Evolutionary conservation across 1,140 invertebrate species (phyloP).

Genomic region (Trachymyrmex cornetzi): DNA sequence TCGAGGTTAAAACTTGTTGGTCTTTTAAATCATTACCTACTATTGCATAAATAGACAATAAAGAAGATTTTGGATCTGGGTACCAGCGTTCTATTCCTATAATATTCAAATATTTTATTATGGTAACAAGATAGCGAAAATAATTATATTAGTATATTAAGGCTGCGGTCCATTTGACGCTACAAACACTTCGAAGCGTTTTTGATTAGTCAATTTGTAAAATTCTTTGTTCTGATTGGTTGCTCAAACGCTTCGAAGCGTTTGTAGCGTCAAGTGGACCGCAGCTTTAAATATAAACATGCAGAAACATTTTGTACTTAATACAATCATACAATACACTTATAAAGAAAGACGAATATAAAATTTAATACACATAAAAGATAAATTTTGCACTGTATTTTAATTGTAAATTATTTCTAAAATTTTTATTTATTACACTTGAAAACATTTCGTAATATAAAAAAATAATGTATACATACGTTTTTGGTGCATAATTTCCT

Average conservation of each 20-base stretch:
- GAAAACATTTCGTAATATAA: neutral
- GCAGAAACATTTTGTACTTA: neutral
- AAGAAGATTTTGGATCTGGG: conserved; percentile 45
- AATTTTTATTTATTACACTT: neutral
- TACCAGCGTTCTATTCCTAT: conserved; percentile 75
- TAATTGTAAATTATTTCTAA: neutral
- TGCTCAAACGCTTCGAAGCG: too few relatives aligned
- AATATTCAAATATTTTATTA: conserved; percentile 53
- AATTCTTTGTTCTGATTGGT: too few relatives aligned
- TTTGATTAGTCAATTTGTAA: too few relatives aligned
- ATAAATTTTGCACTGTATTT: neutral
- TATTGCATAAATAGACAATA: conserved; percentile 69
- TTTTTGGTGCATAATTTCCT: neutral
- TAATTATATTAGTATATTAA: too few relatives aligned
- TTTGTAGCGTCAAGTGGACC: too few relatives aligned
- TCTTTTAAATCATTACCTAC: conserved; percentile 68
- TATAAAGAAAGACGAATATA: neutral
- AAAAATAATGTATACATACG: conserved; percentile 51
- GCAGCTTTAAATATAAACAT: too few relatives aligned
- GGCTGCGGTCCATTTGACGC: too few relatives aligned
- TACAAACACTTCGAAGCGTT: too few relatives aligned
- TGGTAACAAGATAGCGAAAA: neutral
- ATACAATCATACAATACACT: neutral
- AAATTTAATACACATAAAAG: neutral
- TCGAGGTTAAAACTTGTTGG: conserved; percentile 32